These are phyloP conservation scores for Hippocampus kuda DNA, from an alignment of 2,797 vertebrate species.

Conservation along the genomic window DNA sequence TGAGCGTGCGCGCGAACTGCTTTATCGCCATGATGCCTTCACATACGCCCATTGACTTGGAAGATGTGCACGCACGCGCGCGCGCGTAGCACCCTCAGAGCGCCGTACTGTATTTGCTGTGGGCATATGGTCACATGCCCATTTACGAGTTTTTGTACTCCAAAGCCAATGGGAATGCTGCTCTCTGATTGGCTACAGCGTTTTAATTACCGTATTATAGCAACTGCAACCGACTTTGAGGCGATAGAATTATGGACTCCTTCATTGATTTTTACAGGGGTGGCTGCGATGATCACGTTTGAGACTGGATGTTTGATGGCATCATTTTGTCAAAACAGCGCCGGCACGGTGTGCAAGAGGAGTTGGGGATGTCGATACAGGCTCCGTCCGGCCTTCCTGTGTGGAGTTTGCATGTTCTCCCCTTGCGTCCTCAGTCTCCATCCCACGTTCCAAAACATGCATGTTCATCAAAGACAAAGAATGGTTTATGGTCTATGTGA, in stretches of 20 bases:
- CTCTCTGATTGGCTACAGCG: conserved; percentile 21
- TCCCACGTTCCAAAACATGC: neutral
- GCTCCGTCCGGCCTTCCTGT: neutral
- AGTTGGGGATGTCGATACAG: neutral
- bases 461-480: neutral
- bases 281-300: neutral
- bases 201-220: neutral
- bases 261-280: neutral
- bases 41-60: conserved; percentile 58
- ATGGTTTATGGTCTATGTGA: neutral
- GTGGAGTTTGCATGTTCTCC: neutral
- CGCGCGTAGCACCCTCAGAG: neutral
- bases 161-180: neutral
- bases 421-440: neutral
- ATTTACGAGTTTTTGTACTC: neutral
- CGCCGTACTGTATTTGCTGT: neutral
- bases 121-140: conserved; percentile 7
- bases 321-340: neutral
- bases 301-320: neutral
- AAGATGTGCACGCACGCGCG: conserved; percentile 15
- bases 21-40: conserved; percentile 60
- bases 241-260: neutral
- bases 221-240: neutral
- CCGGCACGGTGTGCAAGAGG: neutral
- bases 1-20: conserved; percentile 27